Percentiles rank a stretch among this genome's conserved stretches.
Conservation (phyloP, 2,797 vertebrate genomes). For the Poecilia picta region DNA sequence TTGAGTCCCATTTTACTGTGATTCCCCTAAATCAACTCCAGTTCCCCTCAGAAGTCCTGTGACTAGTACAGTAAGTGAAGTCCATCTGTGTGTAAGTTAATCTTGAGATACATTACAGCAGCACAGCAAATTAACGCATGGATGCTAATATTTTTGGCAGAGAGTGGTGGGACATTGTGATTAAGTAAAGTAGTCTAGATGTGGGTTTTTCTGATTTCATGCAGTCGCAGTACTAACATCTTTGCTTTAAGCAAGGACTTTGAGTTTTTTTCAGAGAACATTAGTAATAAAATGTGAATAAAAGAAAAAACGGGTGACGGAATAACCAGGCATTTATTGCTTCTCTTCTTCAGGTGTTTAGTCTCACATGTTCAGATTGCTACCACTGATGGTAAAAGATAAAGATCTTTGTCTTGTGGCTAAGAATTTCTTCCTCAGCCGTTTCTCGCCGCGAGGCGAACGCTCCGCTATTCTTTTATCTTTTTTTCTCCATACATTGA, state of each 20-base stretch:
- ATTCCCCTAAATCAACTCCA: not conserved
- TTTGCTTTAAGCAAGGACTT: not conserved
- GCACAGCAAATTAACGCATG: not conserved
- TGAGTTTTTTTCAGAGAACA: not conserved
- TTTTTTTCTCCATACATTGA: slow-evolving; percentile 10
- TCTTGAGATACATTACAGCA: not conserved
- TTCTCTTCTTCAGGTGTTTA: slow-evolving; percentile 4
- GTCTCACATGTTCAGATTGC: slow-evolving; percentile 5
- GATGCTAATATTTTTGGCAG: not conserved
- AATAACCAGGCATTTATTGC: not conserved
- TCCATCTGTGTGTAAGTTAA: not conserved
- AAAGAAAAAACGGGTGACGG: not conserved
- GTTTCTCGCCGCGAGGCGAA: slow-evolving; percentile 20
- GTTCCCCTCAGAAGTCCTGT: not conserved
- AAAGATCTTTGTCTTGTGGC: slow-evolving; percentile 22
- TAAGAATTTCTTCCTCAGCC: slow-evolving; percentile 27
- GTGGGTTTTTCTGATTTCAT: not conserved
- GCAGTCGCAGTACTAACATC: not conserved
- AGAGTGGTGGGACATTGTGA: not conserved
- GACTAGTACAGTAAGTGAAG: not conserved
- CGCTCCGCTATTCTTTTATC: not conserved
- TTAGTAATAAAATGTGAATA: not conserved
- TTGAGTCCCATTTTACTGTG: not conserved
- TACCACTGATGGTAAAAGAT: slow-evolving; percentile 15
- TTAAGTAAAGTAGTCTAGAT: not conserved